Percentiles rank a stretch among this genome's conserved stretches.
Conservation (phyloP, 1,140 invertebrate genomes). For the Cyphomyrmex costatus region DNA sequence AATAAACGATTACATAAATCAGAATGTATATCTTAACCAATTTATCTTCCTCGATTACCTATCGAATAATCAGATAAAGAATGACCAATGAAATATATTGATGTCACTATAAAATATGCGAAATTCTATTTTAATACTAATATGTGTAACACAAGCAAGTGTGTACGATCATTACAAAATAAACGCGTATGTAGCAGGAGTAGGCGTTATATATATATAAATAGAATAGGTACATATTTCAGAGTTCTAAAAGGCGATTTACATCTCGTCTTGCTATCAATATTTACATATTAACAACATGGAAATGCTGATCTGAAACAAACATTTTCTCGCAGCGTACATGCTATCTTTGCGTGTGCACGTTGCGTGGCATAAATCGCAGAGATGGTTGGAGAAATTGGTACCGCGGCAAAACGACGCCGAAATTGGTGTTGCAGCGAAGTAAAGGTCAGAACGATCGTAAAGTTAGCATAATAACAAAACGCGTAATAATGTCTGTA, state of each 20-base stretch:
- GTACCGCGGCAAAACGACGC: not conserved
- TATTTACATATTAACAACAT: conserved; percentile 9
- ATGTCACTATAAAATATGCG: not conserved
- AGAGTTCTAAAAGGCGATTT: not conserved
- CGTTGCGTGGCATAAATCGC: not conserved
- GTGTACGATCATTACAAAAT: not conserved
- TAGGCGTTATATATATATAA: too few species aligned
- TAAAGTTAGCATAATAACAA: conserved; percentile 75
- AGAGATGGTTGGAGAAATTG: not conserved
- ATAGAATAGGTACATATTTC: not conserved
- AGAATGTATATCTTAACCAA: not conserved
- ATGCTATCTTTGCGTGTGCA: not conserved
- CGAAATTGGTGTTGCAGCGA: conserved; percentile 55
- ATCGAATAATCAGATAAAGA: not conserved
- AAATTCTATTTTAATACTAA: not conserved
- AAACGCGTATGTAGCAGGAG: not conserved
- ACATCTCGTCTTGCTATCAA: not conserved
- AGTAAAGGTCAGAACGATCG: conserved; percentile 72
- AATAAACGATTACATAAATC: conserved; percentile 30
- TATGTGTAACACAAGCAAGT: not conserved
- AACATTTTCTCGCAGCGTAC: not conserved
- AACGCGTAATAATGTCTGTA: conserved; percentile 64
- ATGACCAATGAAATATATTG: not conserved
- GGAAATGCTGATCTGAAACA: not conserved
- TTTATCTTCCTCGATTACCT: conserved; percentile 14